Base-by-base conservation (phyloP, 2,113 vertebrate species). In the Numenius arquata region DNA sequence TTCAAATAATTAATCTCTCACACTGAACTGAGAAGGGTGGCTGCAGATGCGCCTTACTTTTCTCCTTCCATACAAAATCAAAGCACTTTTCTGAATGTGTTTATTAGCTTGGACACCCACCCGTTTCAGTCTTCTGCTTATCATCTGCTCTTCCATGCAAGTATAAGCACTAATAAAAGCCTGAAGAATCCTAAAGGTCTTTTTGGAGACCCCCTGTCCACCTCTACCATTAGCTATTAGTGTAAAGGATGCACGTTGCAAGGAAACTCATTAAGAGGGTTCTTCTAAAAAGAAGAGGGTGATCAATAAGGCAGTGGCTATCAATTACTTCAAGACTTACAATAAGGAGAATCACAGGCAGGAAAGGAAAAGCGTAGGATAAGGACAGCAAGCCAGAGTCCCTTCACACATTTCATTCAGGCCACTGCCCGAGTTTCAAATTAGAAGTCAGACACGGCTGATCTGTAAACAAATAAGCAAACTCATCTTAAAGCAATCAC, bases 341-440 rank as follows among this genome's bases (percentile, higher is more conserved):
- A 61, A 48, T 1, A 55, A 12, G 9, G 9, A 17, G 4, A 74
- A 50, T 45, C 47, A 50, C 32, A 40, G 11, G 16, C 55, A 68
- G 48, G 47, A 72, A 52, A 32, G 20, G 25, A 66, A 59, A 29
- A 27, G 19, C 5, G 1, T 19, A 18, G 32, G 27, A 7, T 4
- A 38, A 0, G 5, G 43, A 23, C 27, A 55, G n/a, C 53, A 85
- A 45, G 26, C 12, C 0, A 1, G 27, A 43, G 26, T 15, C 34
- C 45, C 29, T 70, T 55, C 27, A 27, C 25, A 8, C 36, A 16
- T 45, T 53, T 23, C 21, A 32, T 45, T 47, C 30, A 82, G 63
- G 16, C 7, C 12, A 36, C 32, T 70, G 50, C 55, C 43, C 5
- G 7, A 61, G 30, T 55, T 84, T 87, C 82, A 76, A 34, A 48